These are phyloP conservation scores for Graphium colonna DNA, from an alignment of 2,888 invertebrate genomes.

Conservation along the genomic window DNA sequence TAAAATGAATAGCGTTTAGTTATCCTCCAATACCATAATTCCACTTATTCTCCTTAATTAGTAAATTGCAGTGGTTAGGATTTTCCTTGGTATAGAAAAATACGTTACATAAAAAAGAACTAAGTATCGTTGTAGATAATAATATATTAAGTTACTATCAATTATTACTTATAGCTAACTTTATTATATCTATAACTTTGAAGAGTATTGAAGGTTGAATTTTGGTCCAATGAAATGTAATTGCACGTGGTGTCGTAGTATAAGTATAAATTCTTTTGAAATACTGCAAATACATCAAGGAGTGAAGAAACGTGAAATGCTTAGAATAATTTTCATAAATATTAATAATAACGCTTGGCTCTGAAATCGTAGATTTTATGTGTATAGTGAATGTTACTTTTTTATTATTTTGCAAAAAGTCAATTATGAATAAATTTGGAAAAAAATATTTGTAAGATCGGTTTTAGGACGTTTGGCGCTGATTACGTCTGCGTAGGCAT, in stretches of 20 bases:
- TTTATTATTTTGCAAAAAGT: slow-evolving; percentile 1
- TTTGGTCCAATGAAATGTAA: slow-evolving; percentile 77
- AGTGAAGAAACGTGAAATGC: slow-evolving; percentile 4
- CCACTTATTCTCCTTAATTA: slow-evolving; percentile 40
- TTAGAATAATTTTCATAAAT: slow-evolving; percentile 12
- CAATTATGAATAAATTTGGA: slow-evolving; percentile 21
- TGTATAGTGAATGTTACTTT: background rate
- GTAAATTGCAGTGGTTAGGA: slow-evolving; percentile 31
- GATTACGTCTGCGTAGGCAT: slow-evolving; percentile 29
- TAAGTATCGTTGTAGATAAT: background rate
- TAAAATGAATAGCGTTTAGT: slow-evolving; percentile 24
- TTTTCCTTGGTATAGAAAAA: background rate
- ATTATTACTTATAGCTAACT: slow-evolving; percentile 16
- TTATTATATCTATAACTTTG: slow-evolving; percentile 38
- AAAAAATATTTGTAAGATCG: slow-evolving; percentile 26
- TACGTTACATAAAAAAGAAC: background rate
- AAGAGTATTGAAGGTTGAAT: slow-evolving; percentile 74
- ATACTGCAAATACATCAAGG: slow-evolving; percentile 25
- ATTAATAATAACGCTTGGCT: slow-evolving; percentile 8
- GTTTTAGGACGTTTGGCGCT: slow-evolving; percentile 33
- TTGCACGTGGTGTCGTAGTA: slow-evolving; percentile 70
- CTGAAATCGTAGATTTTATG: background rate
- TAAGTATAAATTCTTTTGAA: slow-evolving; percentile 38
- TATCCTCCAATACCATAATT: slow-evolving; percentile 46
- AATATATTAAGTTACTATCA: background rate